Conservation (phyloP, 2,113 vertebrate species). For the Rhegmatorhina hoffmannsi region DNA sequence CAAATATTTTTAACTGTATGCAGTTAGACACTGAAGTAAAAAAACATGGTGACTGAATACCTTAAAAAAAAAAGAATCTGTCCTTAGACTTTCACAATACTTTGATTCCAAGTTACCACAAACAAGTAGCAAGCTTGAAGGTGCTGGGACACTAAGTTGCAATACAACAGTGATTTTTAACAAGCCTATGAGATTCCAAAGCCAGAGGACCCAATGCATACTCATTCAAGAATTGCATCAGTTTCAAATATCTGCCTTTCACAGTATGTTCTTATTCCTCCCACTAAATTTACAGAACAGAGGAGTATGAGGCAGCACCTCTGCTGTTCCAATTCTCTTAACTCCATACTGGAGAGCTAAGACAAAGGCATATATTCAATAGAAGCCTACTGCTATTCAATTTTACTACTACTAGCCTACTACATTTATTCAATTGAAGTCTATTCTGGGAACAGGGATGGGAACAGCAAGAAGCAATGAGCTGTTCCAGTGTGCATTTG, state of each 20-base stretch:
- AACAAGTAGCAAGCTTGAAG: not conserved
- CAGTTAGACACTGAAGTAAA: not conserved
- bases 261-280: not conserved
- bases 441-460: not conserved
- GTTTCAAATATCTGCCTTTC: not conserved
- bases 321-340: not conserved
- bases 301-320: not conserved
- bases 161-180: not conserved
- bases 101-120: not conserved
- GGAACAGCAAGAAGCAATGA: not conserved
- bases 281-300: not conserved
- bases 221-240: not conserved
- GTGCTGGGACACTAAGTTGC: not conserved
- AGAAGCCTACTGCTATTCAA: not conserved
- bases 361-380: not conserved
- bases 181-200: not conserved
- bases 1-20: not conserved
- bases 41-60: not conserved
- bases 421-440: not conserved
- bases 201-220: not conserved
- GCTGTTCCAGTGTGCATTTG: not conserved
- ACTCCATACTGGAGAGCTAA: not conserved
- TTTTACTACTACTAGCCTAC: not conserved
- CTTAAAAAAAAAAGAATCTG: not conserved
- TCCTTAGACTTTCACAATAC: conserved; percentile 6